phyloP scores from a whole-genome alignment of 2,888 invertebrate genomes.

The Kuschelorhynchus macadamiae region DNA sequence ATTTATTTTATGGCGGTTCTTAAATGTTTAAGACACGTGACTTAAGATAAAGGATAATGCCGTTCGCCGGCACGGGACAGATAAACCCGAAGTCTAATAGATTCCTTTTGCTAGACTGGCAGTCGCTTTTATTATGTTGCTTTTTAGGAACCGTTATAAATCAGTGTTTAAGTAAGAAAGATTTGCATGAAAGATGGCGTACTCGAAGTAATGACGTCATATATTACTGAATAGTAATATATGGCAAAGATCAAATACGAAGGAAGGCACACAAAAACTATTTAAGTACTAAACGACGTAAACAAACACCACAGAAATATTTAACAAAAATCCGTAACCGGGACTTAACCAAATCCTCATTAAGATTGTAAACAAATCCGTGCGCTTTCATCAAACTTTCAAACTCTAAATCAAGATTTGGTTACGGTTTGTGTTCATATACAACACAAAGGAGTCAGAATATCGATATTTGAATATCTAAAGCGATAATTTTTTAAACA shows the following conservation, averaged over 20 bases:
- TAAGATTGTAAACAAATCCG: constrained; percentile 1
- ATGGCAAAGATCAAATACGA: too few species aligned
- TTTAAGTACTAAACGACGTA: too few species aligned
- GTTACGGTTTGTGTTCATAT: not conserved
- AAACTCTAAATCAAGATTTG: constrained; percentile 7
- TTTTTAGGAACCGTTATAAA: too few species aligned
- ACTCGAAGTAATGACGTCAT: too few species aligned
- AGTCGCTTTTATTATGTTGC: too few species aligned
- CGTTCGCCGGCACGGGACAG: constrained; percentile 9
- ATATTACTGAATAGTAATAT: too few species aligned
- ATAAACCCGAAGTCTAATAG: constrained; percentile 4
- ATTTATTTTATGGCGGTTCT: constrained; percentile 36
- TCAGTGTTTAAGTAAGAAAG: too few species aligned
- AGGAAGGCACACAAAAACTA: too few species aligned
- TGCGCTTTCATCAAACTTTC: constrained; percentile 4
- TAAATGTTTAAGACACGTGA: constrained; percentile 40
- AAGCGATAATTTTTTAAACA: not conserved
- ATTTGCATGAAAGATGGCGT: too few species aligned
- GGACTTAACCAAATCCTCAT: constrained; percentile 1
- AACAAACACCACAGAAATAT: too few species aligned
- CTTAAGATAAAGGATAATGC: constrained; percentile 30
- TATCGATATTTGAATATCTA: not conserved
- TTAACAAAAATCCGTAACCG: not conserved
- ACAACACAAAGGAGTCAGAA: not conserved
- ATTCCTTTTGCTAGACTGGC: too few species aligned